Evolutionary conservation across 2,888 invertebrate genomes (phyloP), one percentile per base, ranked within the genome.

Genomic region (Ormyrus labotus): DNA sequence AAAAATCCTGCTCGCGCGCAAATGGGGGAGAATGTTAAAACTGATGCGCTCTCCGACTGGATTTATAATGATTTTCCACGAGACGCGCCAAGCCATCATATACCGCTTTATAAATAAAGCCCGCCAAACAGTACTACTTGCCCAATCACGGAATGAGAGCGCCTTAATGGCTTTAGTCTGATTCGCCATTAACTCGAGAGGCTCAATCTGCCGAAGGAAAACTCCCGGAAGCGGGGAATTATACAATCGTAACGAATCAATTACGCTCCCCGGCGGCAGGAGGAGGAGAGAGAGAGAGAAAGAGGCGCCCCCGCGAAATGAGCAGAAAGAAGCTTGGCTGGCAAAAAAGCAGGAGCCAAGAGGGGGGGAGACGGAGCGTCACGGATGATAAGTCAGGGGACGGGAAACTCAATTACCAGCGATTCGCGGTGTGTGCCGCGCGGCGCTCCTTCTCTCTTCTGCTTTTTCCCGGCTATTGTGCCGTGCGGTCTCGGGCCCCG

Each of bases 331-430:
- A 64, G 50, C 8, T 19, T 19, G 19, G 19, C 19, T 19, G 19
- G 63, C 63, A 19, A 19, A 45, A n/a, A 19, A 19, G 63, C 47
- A 51, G 51, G 71, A 57, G 58, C 11, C 45, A 34, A 45, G 51
- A 47, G 61, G 47, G 9, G 45, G 47, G 13, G 50, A 19, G 50
- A 7, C 6, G 7, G 64, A 2, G 65, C 78, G 78, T 78, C 60
- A 71, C 78, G 71, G 78, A 71, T 71, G 78, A 79, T 79, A 79
- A 79, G 78, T 79, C 78, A 68, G 77, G 69, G 69, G 61, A 19
- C 70, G 71, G 65, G 79, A 79, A 75, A 75, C 80, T 75, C 80
- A 80, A 80, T 80, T 80, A 80, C 75, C 65, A 53, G 75, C 64
- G 75, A 67, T 67, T 80, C 80, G 80, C 75, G 75, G 75, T 79